These are phyloP conservation scores for Hemaris fuciformis DNA, from an alignment of 2,888 invertebrate species.

Conservation along the genomic window DNA sequence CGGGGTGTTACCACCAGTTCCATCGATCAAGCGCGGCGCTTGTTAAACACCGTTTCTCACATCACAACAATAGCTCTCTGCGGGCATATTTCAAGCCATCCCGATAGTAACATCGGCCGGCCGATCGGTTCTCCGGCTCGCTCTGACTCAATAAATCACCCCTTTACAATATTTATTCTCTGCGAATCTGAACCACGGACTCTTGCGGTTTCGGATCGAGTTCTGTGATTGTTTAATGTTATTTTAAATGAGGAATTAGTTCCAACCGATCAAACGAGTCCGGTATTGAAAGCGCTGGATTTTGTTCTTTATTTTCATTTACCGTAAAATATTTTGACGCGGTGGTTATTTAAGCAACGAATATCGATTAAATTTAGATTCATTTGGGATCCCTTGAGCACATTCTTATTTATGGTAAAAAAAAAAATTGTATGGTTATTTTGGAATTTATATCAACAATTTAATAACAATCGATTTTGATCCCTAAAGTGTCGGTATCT, in stretches of 20 bases:
- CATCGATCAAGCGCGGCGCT: slow-evolving; percentile 71
- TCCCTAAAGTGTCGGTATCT: too few species aligned
- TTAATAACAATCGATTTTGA: too few species aligned
- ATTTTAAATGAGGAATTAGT: background rate
- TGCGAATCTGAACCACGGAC: slow-evolving; percentile 59
- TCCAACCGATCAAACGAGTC: too few species aligned
- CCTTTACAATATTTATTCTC: slow-evolving; percentile 79
- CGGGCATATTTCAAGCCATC: slow-evolving; percentile 78
- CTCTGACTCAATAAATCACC: slow-evolving; percentile 75
- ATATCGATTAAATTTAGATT: too few species aligned
- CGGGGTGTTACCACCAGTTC: slow-evolving; percentile 55
- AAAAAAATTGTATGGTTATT: too few species aligned
- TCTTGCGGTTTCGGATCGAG: slow-evolving; percentile 41
- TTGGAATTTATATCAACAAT: too few species aligned
- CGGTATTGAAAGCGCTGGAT: too few species aligned
- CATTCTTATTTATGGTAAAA: too few species aligned
- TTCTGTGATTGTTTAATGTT: slow-evolving; percentile 22
- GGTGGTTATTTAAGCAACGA: too few species aligned
- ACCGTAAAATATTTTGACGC: too few species aligned
- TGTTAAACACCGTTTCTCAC: slow-evolving; percentile 80
- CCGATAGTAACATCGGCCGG: slow-evolving; percentile 73
- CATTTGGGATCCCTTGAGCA: too few species aligned
- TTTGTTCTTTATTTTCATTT: too few species aligned
- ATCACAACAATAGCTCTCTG: slow-evolving; percentile 76
- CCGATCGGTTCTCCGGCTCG: slow-evolving; percentile 65